A percentile compares a stretch with the other conserved stretches of the same genome.
Conservation (phyloP, 2,888 invertebrate species). For the Pyrrhosoma nymphula region DNA sequence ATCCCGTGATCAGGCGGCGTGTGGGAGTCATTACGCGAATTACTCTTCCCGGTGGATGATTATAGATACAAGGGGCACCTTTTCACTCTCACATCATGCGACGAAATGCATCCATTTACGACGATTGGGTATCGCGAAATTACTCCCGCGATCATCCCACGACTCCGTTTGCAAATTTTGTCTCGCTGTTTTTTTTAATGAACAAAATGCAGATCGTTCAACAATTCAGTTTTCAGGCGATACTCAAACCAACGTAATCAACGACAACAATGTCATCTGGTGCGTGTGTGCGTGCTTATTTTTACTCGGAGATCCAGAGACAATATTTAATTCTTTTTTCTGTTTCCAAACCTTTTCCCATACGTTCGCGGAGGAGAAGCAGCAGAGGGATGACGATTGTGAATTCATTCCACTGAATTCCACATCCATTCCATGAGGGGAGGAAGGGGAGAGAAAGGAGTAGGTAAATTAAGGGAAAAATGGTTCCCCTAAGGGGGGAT, state of each 20-base stretch:
- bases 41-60: no score
- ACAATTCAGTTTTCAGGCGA: neutral
- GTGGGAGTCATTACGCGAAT: no score
- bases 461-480: neutral
- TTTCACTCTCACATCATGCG: no score
- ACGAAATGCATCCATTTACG: no score
- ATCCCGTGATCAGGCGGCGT: no score
- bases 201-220: no score
- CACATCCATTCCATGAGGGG: no score
- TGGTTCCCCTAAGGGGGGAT: neutral
- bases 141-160: no score
- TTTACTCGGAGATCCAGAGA: neutral
- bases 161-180: no score
- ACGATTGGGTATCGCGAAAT: no score
- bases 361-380: neutral
- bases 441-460: neutral
- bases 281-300: neutral
- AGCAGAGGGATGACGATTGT: neutral
- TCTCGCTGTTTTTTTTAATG: no score
- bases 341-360: neutral
- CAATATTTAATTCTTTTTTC: neutral
- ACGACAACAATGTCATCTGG: neutral
- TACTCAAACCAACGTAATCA: neutral
- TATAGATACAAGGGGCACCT: no score
- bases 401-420: slow-evolving; percentile 34